Percentiles rank a stretch among this genome's conserved stretches.
phyloP scores from a whole-genome alignment of 2,113 vertebrate genomes.

The Platysternon megacephalum region DNA sequence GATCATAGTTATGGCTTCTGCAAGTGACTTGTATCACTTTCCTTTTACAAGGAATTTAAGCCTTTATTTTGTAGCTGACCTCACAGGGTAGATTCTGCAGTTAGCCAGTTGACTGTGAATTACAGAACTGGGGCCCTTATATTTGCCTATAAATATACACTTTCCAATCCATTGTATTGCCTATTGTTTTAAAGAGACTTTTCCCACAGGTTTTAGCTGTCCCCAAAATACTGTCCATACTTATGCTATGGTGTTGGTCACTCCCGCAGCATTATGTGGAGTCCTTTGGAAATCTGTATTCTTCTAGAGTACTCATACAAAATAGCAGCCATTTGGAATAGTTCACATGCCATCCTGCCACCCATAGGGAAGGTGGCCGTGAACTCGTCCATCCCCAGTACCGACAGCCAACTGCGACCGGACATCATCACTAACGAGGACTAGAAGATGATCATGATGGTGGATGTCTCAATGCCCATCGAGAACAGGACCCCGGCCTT shows the following conservation, averaged over 20 bases:
- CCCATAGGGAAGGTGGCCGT: no score
- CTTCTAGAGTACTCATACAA: background rate
- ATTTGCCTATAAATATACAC: background rate
- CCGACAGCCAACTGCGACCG: no score
- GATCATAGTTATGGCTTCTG: rapidly evolving
- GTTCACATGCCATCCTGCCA: background rate
- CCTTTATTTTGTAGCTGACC: rapidly evolving
- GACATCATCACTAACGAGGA: no score
- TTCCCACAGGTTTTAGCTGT: background rate
- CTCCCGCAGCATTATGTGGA: background rate
- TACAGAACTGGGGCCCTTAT: background rate
- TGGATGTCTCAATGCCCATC: no score
- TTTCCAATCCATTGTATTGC: background rate
- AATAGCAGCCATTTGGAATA: background rate
- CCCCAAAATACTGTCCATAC: background rate
- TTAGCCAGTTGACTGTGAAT: background rate
- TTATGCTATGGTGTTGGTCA: background rate
- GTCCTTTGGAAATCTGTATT: background rate
- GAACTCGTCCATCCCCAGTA: no score
- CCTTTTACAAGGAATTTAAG: background rate
- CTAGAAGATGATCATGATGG: no score
- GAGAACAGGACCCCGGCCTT: no score
- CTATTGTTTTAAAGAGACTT: background rate
- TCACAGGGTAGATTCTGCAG: background rate
- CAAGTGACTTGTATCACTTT: background rate